Conservation (phyloP, 1,140 invertebrate species). For the Drosophila bipectinata region DNA sequence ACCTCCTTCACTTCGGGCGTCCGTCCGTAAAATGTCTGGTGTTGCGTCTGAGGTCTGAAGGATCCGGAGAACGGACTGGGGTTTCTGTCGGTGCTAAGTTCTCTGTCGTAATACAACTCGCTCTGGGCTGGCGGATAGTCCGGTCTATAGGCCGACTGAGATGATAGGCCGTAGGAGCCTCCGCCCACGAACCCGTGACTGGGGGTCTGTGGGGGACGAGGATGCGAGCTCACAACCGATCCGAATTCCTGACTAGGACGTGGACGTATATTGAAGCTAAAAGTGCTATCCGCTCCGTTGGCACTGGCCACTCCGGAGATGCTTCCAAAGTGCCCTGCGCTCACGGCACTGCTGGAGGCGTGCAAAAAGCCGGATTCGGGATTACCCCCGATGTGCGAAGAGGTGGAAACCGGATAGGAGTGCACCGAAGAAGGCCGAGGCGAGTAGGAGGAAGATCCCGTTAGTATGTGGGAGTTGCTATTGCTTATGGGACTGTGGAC, state of each 20-base stretch:
- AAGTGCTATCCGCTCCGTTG: constrained; percentile 75
- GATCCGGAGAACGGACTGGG: constrained; percentile 51
- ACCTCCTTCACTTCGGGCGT: constrained; percentile 54
- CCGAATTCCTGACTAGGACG: constrained; percentile 56
- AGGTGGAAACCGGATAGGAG: constrained; percentile 48
- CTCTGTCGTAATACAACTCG: constrained; percentile 65
- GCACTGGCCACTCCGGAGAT: constrained; percentile 74
- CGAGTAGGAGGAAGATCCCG: constrained; percentile 25
- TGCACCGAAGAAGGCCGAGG: constrained; percentile 31
- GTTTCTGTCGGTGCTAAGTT: constrained; percentile 37
- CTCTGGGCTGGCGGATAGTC: constrained; percentile 43
- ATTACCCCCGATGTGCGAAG: constrained; percentile 47
- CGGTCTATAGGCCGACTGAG: constrained; percentile 44
- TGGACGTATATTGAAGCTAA: constrained; percentile 80
- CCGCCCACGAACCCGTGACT: constrained; percentile 9
- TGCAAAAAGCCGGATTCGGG: constrained; percentile 55
- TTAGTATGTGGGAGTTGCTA: constrained; percentile 14
- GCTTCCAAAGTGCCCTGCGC: constrained; percentile 63
- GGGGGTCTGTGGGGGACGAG: constrained; percentile 25
- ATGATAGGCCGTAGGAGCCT: constrained; percentile 48
- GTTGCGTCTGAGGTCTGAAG: constrained; percentile 29
- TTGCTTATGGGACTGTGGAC: constrained; percentile 55
- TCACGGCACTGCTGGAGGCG: constrained; percentile 67
- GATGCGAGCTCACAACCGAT: constrained; percentile 42
- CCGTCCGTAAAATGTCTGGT: constrained; percentile 46